phyloP scores from a whole-genome alignment of 2,888 invertebrate species.

The Salpingus planirostris region DNA sequence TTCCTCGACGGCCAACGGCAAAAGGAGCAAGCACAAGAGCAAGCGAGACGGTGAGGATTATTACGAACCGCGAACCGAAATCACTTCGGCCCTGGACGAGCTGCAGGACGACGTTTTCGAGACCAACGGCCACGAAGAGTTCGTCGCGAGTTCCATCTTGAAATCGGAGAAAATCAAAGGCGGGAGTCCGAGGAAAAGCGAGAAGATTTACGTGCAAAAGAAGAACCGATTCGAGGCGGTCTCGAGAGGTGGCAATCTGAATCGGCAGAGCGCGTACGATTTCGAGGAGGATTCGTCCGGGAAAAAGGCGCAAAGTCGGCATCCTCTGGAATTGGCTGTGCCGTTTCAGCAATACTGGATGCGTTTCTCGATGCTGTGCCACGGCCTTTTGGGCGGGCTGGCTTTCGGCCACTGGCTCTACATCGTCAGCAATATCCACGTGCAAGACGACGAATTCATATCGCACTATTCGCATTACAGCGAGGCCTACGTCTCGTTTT shows the following conservation, averaged over 20 bases:
- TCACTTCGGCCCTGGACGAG: conserved; percentile 39
- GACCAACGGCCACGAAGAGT: conserved; percentile 28
- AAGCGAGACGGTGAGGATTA: conserved; percentile 38
- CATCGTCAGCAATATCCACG: conserved; percentile 44
- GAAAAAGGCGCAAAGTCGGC: conserved; percentile 19
- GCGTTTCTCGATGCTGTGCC: conserved; percentile 47
- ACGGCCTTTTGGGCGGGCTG: conserved; percentile 52
- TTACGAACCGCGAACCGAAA: conserved; percentile 36
- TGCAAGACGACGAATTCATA: conserved; percentile 34
- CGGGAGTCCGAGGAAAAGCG: conserved; percentile 35
- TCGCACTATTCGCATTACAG: conserved; percentile 37
- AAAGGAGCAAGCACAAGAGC: conserved; percentile 35
- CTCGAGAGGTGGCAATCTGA: conserved; percentile 20
- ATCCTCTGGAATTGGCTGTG: conserved; percentile 48
- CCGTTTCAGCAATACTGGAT: conserved; percentile 47
- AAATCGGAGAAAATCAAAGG: conserved; percentile 28
- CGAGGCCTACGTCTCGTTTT: conserved; percentile 40
- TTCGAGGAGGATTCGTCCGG: conserved; percentile 22
- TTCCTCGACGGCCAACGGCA: conserved; percentile 22
- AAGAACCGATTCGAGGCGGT: conserved; percentile 38
- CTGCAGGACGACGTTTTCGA: conserved; percentile 43
- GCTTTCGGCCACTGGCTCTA: conserved; percentile 51
- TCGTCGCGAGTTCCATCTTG: conserved; percentile 18
- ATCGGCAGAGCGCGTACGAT: conserved; percentile 24
- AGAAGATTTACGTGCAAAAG: conserved; percentile 39